A percentile compares a stretch with the other conserved stretches of the same genome.
Conservation (phyloP, 1,140 invertebrate genomes). For the Drosophila virilis region DNA sequence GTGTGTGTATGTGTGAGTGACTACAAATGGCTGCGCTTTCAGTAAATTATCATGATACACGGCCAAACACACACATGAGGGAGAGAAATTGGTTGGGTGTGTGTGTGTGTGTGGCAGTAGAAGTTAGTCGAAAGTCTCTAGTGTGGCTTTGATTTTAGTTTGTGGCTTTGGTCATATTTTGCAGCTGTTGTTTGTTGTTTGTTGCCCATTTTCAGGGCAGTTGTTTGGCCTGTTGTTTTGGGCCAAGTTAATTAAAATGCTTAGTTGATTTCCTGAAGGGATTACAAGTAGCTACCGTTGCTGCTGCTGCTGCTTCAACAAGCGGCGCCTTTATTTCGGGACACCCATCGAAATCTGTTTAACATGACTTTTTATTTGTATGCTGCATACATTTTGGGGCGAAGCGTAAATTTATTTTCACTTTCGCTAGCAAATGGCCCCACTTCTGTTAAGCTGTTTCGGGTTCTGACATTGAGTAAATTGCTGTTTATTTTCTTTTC, state of each 20-base stretch:
- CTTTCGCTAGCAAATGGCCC: slow-evolving; percentile 1
- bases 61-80: background rate
- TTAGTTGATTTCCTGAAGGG: slow-evolving; percentile 79
- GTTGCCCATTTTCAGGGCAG: slow-evolving; percentile 21
- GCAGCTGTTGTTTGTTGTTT: slow-evolving; percentile 47
- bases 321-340: background rate
- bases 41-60: slow-evolving; percentile 77
- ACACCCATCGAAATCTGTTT: slow-evolving; percentile 5
- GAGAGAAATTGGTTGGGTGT: background rate
- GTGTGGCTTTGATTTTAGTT: slow-evolving; percentile 70
- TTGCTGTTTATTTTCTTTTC: too few species aligned
- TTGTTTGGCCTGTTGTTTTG: slow-evolving; percentile 45
- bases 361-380: slow-evolving; percentile 20
- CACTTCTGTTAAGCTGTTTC: too few species aligned
- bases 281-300: slow-evolving; percentile 54
- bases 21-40: slow-evolving; percentile 76
- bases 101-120: background rate
- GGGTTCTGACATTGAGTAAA: too few species aligned
- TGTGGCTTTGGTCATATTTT: slow-evolving; percentile 73
- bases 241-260: slow-evolving; percentile 78
- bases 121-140: slow-evolving; percentile 38
- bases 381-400: slow-evolving; percentile 7
- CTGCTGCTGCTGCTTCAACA: slow-evolving; percentile 17
- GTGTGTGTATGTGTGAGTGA: slow-evolving; percentile 34
- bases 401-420: background rate